These are phyloP conservation scores for Trichonephila clavipes DNA, from an alignment of 1,140 invertebrate genomes.

Conservation along the genomic window DNA sequence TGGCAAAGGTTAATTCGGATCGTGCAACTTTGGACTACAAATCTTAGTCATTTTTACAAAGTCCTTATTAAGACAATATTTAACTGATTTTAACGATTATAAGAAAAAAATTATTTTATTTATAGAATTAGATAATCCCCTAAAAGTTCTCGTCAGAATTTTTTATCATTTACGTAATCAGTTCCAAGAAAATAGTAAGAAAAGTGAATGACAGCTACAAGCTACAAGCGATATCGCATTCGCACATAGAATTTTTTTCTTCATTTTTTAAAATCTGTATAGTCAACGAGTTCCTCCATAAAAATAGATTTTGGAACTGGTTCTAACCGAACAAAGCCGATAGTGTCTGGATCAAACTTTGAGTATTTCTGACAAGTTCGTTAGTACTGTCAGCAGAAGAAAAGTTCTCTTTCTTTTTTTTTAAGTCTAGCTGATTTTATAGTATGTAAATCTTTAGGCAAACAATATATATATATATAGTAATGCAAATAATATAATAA, in stretches of 20 bases:
- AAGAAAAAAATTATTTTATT: background rate
- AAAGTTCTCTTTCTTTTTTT: too few relatives aligned
- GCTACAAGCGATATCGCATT: background rate
- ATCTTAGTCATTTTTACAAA: background rate
- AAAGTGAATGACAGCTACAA: background rate
- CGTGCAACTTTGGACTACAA: background rate
- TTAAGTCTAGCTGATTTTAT: too few relatives aligned
- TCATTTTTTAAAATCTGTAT: background rate
- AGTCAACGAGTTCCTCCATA: background rate
- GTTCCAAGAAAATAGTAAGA: background rate
- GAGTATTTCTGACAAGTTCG: background rate
- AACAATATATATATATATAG: too few relatives aligned
- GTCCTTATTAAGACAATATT: background rate
- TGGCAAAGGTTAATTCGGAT: background rate
- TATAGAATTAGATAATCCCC: background rate
- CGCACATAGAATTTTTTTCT: background rate
- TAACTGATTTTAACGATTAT: background rate
- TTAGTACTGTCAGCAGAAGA: too few relatives aligned
- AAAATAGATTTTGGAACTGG: conserved; percentile 4
- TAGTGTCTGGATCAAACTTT: background rate
- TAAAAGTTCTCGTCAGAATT: background rate
- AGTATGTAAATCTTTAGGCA: too few relatives aligned
- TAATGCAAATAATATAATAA: too few relatives aligned
- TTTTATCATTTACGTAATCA: background rate
- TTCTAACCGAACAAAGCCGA: background rate